These are phyloP conservation scores for Fissipunctia ypsillon DNA, from an alignment of 2,888 invertebrate genomes.

Conservation along the genomic window DNA sequence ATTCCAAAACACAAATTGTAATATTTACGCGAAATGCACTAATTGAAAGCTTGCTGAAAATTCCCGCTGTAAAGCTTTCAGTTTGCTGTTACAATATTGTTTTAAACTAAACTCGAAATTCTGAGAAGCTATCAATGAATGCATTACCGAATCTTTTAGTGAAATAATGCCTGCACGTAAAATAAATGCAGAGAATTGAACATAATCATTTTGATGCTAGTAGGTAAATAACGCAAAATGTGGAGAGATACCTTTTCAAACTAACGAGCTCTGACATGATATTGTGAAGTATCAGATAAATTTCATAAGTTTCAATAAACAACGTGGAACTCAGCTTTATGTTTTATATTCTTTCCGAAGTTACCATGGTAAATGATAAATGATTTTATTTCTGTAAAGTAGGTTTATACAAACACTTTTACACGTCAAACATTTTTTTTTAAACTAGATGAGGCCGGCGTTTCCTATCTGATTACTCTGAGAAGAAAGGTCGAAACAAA, in stretches of 20 bases:
- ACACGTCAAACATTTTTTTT: too few species aligned
- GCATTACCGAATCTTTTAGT: background rate
- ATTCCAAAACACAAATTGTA: background rate
- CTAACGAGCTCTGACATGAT: slow-evolving; percentile 18
- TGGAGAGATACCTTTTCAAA: background rate
- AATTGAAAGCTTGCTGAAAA: background rate
- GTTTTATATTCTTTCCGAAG: slow-evolving; percentile 18
- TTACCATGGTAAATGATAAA: too few species aligned
- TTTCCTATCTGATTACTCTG: too few species aligned
- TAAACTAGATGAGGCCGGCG: too few species aligned
- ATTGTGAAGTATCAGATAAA: slow-evolving; percentile 11
- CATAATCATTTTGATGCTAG: slow-evolving; percentile 1
- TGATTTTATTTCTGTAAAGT: too few species aligned
- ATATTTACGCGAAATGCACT: background rate
- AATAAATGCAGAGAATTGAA: background rate
- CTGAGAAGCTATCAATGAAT: background rate
- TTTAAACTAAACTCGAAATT: background rate
- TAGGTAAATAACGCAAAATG: background rate
- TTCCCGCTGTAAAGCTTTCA: background rate
- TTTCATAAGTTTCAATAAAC: slow-evolving; percentile 36
- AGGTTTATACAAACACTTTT: too few species aligned
- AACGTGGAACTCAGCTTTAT: slow-evolving; percentile 5
- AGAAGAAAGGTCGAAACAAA: too few species aligned
- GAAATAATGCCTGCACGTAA: background rate
- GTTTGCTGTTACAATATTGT: background rate